Percentiles rank a stretch among this genome's conserved stretches.
Evolutionary conservation across 2,888 invertebrate genomes (phyloP).

Genomic region (Conchocele bisecta): DNA sequence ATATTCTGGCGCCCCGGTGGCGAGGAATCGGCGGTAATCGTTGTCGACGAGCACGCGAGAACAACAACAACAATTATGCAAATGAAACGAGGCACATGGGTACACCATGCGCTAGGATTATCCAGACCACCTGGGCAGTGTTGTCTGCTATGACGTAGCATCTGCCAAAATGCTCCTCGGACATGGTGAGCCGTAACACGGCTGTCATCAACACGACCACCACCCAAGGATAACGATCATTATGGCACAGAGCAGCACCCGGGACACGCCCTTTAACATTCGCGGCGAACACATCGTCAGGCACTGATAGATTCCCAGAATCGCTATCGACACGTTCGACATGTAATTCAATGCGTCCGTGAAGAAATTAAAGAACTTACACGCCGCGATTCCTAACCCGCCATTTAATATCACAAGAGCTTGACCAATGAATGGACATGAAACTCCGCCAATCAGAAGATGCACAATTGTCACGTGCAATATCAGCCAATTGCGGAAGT

Average conservation of each 20-base stretch:
- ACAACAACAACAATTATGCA: constrained; percentile 34
- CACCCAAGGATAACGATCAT: constrained; percentile 54
- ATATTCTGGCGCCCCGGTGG: constrained; percentile 27
- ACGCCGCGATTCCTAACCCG: constrained; percentile 20
- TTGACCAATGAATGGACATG: constrained; percentile 46
- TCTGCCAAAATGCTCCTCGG: constrained; percentile 48
- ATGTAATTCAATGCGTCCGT: constrained; percentile 43
- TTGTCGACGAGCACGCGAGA: constrained; percentile 14
- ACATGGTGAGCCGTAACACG: constrained; percentile 50
- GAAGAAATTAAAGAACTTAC: constrained; percentile 43
- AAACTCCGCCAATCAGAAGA: constrained; percentile 41
- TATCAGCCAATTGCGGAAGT: constrained; percentile 54
- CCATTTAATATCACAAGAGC: constrained; percentile 21
- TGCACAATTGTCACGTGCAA: constrained; percentile 46
- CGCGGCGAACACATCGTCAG: constrained; percentile 36
- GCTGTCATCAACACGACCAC: constrained; percentile 42
- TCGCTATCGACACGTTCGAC: constrained; percentile 46
- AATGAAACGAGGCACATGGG: constrained; percentile 30
- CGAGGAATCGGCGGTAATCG: constrained; percentile 15
- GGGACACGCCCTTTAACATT: constrained; percentile 48
- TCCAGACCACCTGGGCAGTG: constrained; percentile 50
- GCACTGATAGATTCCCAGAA: constrained; percentile 51
- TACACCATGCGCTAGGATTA: constrained; percentile 31
- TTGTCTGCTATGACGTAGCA: constrained; percentile 48
- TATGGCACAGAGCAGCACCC: constrained; percentile 39